Conservation (phyloP, 2,888 invertebrate genomes). For the Tenthredo notha region DNA sequence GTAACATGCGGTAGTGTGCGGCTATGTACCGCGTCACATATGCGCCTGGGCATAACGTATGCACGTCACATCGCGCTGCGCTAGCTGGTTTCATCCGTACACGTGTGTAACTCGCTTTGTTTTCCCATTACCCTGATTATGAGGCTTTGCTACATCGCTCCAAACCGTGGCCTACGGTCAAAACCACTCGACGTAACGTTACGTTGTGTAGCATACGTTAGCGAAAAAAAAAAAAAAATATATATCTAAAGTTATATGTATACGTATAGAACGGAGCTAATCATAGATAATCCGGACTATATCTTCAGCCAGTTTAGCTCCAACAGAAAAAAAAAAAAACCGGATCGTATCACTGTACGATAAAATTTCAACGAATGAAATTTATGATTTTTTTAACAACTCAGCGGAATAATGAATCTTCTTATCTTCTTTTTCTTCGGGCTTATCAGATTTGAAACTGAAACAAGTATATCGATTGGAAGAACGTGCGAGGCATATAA, state of each 20-base stretch:
- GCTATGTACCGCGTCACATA: slow-evolving; percentile 19
- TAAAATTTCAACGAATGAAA: not conserved
- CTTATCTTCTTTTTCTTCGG: not conserved
- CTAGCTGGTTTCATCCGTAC: slow-evolving; percentile 55
- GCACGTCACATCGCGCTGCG: slow-evolving; percentile 63
- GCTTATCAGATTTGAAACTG: not conserved
- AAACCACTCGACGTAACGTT: not conserved
- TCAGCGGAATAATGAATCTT: not conserved
- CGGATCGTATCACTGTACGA: not conserved
- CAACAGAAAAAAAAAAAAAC: not conserved
- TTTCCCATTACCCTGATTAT: slow-evolving; percentile 68
- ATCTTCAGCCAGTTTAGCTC: not conserved
- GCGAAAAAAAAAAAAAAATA: not conserved
- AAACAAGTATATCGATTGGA: not conserved
- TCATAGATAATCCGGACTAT: not conserved
- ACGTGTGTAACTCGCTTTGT: slow-evolving; percentile 62
- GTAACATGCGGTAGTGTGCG: not conserved
- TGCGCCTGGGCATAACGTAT: slow-evolving; percentile 59
- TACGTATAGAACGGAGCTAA: not conserved
- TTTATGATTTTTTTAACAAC: not conserved
- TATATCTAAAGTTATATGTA: not conserved
- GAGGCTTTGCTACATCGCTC: slow-evolving; percentile 54
- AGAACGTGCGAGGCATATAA: not conserved
- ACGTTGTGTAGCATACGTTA: not conserved
- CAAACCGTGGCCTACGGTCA: not conserved